Evolutionary conservation across 1,140 invertebrate species (phyloP), one percentile per base, ranked within the genome.

Genomic region (Danaus melanippus): DNA sequence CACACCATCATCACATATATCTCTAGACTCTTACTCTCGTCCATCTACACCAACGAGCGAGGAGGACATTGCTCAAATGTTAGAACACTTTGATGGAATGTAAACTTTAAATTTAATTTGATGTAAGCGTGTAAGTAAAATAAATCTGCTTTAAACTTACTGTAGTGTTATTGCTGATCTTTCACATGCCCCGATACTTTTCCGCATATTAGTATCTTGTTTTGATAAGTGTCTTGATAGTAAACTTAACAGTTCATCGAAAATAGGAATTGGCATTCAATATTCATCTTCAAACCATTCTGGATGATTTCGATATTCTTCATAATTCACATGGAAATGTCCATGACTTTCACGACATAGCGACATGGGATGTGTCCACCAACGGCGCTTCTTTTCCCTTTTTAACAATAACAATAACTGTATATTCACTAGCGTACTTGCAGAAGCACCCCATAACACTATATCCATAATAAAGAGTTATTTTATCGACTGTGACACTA

Each of bases 291-390:
- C 46, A 48, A 48, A 17, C 46, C 54, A 56, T 41, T 55, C 53
- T 55, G 53, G 45, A 55, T 55, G 53, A 55, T 46, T 41, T 55
- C 53, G 46, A 48, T 55, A 55, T 55, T 55, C 46, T 55, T 55
- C 45, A 47, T 55, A 55, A 55, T 55, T 55, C 46, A 49, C 53
- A 48, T 15, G 46, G 46, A 48, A 48, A 48, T 48, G 46, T 48
- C 17, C 46, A 48, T 48, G 46, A 48, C 15, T 48, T 48, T 48
- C 12, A 17, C 46, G 46, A 48, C 46, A 12, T 48, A 17, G 46
- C 17, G 15, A 48, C 46, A 48, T 21, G 9, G 46, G 46, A 48
- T 48, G 43, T 45, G 43, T 45, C 43, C 43, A 48, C 46, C 17
- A 17, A 48, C 46, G 17, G 17, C 46, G 46, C 46, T 48, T 48